Conservation (phyloP, 2,888 invertebrate species). For the Nysson spinosus region DNA sequence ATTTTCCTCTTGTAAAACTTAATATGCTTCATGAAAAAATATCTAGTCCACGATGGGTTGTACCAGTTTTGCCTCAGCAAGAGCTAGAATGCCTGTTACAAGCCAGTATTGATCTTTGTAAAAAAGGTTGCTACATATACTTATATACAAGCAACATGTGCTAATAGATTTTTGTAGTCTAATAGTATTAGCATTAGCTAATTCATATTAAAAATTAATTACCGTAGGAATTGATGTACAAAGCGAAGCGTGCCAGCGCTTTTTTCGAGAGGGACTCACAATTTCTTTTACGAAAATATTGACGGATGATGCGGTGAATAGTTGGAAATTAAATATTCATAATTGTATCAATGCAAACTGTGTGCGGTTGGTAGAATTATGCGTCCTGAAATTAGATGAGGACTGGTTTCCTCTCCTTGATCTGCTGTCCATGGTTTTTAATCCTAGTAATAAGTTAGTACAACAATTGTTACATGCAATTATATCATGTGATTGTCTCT, state of each 20-base stretch:
- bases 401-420: conserved; percentile 96
- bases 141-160: neutral
- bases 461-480: too few species aligned
- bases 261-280: conserved; percentile 95
- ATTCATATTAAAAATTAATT: too few species aligned
- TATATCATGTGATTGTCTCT: neutral
- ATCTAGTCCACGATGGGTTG: conserved; percentile 97
- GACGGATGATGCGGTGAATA: conserved; percentile 97
- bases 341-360: conserved; percentile 96
- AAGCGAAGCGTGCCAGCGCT: conserved; percentile 94
- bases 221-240: conserved; percentile 89
- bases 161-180: too few species aligned
- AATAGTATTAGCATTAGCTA: too few species aligned
- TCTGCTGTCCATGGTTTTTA: conserved; percentile 94
- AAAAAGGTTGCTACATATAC: conserved; percentile 82
- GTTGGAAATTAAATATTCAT: conserved; percentile 98
- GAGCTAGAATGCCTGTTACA: conserved; percentile 94
- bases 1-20: conserved; percentile 93
- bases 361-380: conserved; percentile 93
- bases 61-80: conserved; percentile 97
- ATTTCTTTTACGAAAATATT: conserved; percentile 97
- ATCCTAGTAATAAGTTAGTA: conserved; percentile 95
- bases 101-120: conserved; percentile 92
- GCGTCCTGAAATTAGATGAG: conserved; percentile 91
- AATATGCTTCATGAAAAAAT: conserved; percentile 96